Percentiles rank a stretch among this genome's conserved stretches.
phyloP scores from a whole-genome alignment of 2,113 vertebrate species.

The Alaudala cheleensis region DNA sequence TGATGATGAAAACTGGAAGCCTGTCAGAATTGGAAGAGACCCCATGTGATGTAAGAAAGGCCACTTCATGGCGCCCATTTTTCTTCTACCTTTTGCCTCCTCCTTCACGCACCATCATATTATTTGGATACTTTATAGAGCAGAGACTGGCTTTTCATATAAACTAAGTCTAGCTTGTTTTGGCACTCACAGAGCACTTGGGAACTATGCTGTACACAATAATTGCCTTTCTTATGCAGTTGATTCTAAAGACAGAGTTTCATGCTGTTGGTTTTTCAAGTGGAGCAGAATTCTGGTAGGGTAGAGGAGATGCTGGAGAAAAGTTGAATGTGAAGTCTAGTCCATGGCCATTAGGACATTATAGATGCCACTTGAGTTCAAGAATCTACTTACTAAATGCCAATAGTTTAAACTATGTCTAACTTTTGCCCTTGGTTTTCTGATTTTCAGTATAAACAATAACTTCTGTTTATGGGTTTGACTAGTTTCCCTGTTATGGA shows the following conservation, averaged over 20 bases:
- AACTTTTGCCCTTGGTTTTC: neutral
- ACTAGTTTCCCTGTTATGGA: fast-evolving
- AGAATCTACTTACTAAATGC: neutral
- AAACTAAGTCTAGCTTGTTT: neutral
- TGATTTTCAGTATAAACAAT: neutral
- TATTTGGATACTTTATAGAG: neutral
- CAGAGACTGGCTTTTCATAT: neutral
- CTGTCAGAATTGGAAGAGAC: neutral
- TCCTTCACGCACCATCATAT: neutral
- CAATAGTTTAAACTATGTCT: neutral
- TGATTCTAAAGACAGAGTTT: neutral
- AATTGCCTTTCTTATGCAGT: neutral
- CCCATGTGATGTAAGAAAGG: neutral
- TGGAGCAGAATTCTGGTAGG: neutral
- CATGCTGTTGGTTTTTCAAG: neutral
- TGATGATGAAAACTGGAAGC: neutral
- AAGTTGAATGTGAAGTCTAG: neutral
- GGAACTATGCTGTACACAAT: neutral
- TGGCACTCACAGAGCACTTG: neutral
- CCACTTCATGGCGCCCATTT: neutral
- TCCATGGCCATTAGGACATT: neutral
- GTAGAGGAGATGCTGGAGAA: neutral
- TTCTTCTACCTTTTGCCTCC: neutral
- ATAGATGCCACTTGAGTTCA: neutral
- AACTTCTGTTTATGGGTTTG: neutral